These are phyloP conservation scores for Aramus guarauna DNA, from an alignment of 2,113 vertebrate genomes.

Conservation along the genomic window DNA sequence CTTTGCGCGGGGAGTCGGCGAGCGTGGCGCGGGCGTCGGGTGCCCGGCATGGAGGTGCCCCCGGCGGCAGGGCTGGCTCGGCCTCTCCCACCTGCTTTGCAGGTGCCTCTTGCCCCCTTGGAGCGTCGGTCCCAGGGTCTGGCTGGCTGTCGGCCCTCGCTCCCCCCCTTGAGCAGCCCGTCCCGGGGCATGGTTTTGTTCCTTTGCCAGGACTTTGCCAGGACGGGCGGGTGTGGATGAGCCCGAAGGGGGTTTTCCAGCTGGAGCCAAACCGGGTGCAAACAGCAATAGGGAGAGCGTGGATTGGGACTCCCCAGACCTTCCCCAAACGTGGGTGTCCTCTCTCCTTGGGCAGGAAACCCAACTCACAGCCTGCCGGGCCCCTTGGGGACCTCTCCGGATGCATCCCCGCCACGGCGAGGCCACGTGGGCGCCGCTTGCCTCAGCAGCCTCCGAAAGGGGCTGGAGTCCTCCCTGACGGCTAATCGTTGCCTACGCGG, in stretches of 20 bases:
- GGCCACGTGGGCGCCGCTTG: accelerated
- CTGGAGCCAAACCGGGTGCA: neutral
- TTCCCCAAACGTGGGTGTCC: neutral
- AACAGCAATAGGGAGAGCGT: neutral
- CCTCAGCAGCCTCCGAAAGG: neutral
- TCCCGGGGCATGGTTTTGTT: neutral
- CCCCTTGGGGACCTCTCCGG: neutral
- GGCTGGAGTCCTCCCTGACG: neutral
- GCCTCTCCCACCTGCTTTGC: neutral
- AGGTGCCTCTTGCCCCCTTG: neutral
- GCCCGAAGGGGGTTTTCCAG: neutral
- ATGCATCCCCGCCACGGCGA: accelerated
- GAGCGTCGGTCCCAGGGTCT: neutral
- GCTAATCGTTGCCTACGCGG: neutral
- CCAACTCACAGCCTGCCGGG: accelerated
- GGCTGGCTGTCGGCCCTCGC: accelerated
- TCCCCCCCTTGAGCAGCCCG: neutral
- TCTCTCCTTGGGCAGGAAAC: neutral
- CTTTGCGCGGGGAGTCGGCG: accelerated
- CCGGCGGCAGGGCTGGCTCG: accelerated
- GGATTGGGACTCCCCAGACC: neutral
- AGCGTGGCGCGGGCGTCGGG: accelerated
- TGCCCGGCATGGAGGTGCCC: neutral
- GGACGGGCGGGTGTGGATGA: neutral
- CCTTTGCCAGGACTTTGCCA: neutral